A percentile compares a stretch with the other conserved stretches of the same genome.
These are phyloP conservation scores for Ctenodactylus gundi DNA, from an alignment of 2,113 vertebrate species.

Conservation along the genomic window DNA sequence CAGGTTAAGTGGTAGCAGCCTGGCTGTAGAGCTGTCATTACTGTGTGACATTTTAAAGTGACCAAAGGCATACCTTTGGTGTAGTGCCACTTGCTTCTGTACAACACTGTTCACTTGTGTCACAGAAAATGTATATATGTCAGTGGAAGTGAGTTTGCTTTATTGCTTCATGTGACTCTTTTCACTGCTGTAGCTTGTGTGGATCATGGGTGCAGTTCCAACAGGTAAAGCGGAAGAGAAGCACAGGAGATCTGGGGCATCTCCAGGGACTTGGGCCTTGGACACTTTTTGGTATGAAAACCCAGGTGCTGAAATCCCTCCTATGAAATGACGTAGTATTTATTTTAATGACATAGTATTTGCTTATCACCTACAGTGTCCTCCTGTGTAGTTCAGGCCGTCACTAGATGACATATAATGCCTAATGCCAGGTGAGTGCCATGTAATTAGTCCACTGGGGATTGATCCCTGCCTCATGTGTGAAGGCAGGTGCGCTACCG, in stretches of 20 bases:
- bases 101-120: background rate
- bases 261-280: background rate
- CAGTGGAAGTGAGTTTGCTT: conserved; percentile 21
- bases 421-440: background rate
- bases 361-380: background rate
- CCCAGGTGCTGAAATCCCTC: background rate
- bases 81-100: background rate
- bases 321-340: background rate
- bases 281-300: background rate
- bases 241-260: background rate
- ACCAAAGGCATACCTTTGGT: background rate
- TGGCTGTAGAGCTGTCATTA: background rate
- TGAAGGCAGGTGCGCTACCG: too few relatives aligned
- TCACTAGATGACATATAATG: background rate
- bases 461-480: too few relatives aligned
- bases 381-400: background rate
- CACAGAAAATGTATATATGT: conserved; percentile 22
- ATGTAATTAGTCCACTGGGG: too few relatives aligned
- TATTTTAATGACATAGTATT: background rate
- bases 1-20: background rate
- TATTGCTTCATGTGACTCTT: conserved; percentile 49
- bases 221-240: background rate
- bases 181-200: conserved; percentile 5
- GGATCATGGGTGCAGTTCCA: background rate
- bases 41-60: conserved; percentile 53